Conservation (phyloP, 2,888 invertebrate species). For the Phorcus lineatus region DNA sequence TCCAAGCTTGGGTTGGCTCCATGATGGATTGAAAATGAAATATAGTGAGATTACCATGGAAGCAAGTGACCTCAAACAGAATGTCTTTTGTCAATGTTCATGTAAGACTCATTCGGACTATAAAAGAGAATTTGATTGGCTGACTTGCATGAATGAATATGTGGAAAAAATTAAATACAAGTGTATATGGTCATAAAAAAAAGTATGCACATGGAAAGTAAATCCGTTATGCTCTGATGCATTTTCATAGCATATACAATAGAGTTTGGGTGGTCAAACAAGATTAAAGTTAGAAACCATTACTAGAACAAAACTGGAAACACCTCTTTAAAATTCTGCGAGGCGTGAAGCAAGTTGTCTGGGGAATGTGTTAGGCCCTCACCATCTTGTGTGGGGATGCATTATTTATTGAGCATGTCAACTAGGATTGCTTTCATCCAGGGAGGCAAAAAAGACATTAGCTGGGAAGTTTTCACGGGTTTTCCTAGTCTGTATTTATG, state of each 20-base stretch:
- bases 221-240: no score
- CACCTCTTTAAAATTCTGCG: slow-evolving; percentile 11
- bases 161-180: no score
- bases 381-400: slow-evolving; percentile 1
- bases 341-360: slow-evolving; percentile 8
- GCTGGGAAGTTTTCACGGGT: slow-evolving; percentile 14
- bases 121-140: no score
- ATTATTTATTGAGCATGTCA: slow-evolving; percentile 25
- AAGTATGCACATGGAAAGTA: no score
- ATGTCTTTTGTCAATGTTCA: no score
- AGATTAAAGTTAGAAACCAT: not conserved
- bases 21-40: not conserved
- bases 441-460: slow-evolving; percentile 18
- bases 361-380: not conserved
- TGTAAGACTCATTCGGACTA: no score
- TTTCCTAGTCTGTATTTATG: slow-evolving; percentile 14
- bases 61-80: no score
- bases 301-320: slow-evolving; percentile 1
- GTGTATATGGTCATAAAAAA: no score
- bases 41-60: not conserved
- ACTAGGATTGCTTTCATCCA: slow-evolving; percentile 17
- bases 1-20: not conserved
- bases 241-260: not conserved
- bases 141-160: no score
- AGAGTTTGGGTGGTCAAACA: not conserved